Percentiles rank a stretch among this genome's conserved stretches.
Conservation (phyloP, 2,797 vertebrate species). For the Sardinella longiceps region DNA sequence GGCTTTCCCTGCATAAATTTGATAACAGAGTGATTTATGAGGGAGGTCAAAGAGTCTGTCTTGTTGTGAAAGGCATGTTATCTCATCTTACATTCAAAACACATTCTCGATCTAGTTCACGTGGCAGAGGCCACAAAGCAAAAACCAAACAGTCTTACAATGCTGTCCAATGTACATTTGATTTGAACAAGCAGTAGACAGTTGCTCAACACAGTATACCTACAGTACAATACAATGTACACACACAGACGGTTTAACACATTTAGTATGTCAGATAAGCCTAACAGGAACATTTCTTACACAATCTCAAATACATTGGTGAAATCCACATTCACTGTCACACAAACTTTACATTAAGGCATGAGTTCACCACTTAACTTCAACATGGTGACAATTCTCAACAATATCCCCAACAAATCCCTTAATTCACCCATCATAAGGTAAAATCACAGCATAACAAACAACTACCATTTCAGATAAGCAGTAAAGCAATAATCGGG, state of each 20-base stretch:
- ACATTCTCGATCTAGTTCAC: constrained; percentile 21
- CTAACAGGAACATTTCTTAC: constrained; percentile 46
- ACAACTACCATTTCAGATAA: background rate
- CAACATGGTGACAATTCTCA: constrained; percentile 49
- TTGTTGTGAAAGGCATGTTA: constrained; percentile 32
- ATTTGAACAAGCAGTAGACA: constrained; percentile 35
- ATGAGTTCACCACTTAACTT: constrained; percentile 69
- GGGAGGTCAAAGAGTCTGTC: constrained; percentile 24
- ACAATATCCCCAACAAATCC: background rate
- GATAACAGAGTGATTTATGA: constrained; percentile 50
- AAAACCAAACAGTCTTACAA: constrained; percentile 42
- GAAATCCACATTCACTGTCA: constrained; percentile 68
- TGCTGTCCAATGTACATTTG: constrained; percentile 35
- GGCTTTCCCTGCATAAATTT: constrained; percentile 71
- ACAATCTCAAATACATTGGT: constrained; percentile 64
- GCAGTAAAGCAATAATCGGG: background rate
- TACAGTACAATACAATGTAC: constrained; percentile 53
- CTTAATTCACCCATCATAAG: background rate
- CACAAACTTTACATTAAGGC: constrained; percentile 80
- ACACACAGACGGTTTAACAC: constrained; percentile 48
- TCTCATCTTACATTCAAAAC: constrained; percentile 33
- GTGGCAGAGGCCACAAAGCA: constrained; percentile 49
- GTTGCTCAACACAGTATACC: constrained; percentile 55
- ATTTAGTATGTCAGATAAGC: constrained; percentile 41
- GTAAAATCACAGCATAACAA: background rate